Evolutionary conservation across 2,888 invertebrate genomes (phyloP).

Genomic region (Osedax fenrisi): DNA sequence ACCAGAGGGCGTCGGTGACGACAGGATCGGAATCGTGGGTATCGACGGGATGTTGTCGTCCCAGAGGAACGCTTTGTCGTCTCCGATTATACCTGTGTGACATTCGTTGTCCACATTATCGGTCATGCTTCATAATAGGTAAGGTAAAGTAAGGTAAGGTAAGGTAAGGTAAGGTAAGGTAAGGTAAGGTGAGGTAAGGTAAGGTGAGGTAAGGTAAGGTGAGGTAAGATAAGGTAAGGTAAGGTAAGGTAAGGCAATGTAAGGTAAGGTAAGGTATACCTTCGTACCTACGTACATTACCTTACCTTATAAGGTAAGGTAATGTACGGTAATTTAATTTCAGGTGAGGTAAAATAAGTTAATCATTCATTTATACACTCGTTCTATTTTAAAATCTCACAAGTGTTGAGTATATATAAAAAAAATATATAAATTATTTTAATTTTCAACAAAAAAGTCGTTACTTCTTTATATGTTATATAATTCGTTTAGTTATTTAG

Average conservation of each 20-base stretch:
- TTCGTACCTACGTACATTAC: no score
- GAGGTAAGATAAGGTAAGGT: neutral
- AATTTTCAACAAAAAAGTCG: no score
- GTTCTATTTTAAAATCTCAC: no score
- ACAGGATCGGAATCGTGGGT: constrained; percentile 32
- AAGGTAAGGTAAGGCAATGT: neutral
- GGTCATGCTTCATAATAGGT: no score
- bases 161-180: neutral
- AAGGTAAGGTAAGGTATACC: neutral
- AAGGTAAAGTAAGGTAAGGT: neutral
- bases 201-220: neutral
- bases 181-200: neutral
- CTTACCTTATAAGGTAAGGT: neutral
- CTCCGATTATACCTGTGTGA: no score
- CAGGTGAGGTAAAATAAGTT: neutral
- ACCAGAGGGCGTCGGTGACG: constrained; percentile 9
- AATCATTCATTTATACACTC: no score
- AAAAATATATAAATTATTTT: no score
- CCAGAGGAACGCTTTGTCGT: constrained; percentile 39
- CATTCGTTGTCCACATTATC: no score
- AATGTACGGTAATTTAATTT: neutral
- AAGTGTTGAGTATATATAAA: no score
- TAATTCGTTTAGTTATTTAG: no score
- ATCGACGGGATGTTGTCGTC: constrained; percentile 38
- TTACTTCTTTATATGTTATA: no score